phyloP scores from a whole-genome alignment of 2,888 invertebrate genomes.

The Odontocerum albicorne region DNA sequence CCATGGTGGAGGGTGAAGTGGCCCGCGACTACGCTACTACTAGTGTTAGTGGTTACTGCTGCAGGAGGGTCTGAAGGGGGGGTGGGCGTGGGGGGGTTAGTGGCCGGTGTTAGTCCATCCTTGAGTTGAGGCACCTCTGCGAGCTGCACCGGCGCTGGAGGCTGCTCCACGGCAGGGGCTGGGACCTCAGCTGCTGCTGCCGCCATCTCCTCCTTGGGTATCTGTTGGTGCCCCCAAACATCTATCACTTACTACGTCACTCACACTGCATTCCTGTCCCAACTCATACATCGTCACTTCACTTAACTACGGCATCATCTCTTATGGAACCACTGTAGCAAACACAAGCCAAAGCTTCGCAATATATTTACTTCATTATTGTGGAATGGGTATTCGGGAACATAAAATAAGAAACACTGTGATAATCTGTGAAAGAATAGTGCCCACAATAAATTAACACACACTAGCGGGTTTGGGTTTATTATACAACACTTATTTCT shows the following conservation, averaged over 20 bases:
- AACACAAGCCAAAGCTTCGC: slow-evolving; percentile 28
- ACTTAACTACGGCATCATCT: not conserved
- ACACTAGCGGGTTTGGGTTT: slow-evolving; percentile 22
- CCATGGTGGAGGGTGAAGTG: slow-evolving; percentile 38
- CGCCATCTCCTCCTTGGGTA: slow-evolving; percentile 53
- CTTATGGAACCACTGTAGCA: slow-evolving; percentile 16
- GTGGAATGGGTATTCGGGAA: slow-evolving; percentile 5
- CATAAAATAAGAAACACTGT: not conserved
- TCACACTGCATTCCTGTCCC: slow-evolving; percentile 1
- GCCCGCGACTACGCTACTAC: slow-evolving; percentile 34
- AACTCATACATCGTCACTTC: slow-evolving; percentile 5
- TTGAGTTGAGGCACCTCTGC: slow-evolving; percentile 33
- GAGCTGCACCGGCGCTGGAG: slow-evolving; percentile 33
- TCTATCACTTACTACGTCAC: slow-evolving; percentile 36
- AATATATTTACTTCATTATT: slow-evolving; percentile 10
- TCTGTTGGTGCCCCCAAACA: slow-evolving; percentile 52
- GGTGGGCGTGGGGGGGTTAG: slow-evolving; percentile 34
- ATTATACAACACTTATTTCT: slow-evolving; percentile 29
- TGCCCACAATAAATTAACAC: slow-evolving; percentile 29
- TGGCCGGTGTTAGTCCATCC: slow-evolving; percentile 43
- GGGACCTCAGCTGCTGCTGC: slow-evolving; percentile 38
- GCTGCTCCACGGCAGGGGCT: slow-evolving; percentile 42
- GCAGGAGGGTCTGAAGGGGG: slow-evolving; percentile 26
- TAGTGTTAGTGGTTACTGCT: slow-evolving; percentile 37
- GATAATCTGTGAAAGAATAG: not conserved